phyloP scores from a whole-genome alignment of 1,140 invertebrate genomes.

The Brachionus asplanchnoidis region DNA sequence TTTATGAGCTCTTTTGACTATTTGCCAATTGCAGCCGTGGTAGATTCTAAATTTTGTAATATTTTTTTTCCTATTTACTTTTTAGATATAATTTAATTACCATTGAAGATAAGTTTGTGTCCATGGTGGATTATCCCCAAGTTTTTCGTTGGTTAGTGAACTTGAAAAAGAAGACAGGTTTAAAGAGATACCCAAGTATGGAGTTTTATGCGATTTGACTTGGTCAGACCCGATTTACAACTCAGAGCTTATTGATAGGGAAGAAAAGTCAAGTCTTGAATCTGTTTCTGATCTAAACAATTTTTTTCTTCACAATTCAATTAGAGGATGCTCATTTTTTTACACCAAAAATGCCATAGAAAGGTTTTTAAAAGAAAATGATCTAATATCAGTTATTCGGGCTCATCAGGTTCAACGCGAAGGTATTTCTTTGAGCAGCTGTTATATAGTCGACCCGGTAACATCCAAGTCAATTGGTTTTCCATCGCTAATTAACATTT shows the following conservation, averaged over 20 bases:
- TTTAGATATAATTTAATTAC: background rate
- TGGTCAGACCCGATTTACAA: slow-evolving; percentile 56
- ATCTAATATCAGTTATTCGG: slow-evolving; percentile 89
- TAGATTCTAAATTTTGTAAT: slow-evolving; percentile 31
- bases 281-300: background rate
- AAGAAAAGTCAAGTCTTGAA: slow-evolving; percentile 25
- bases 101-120: slow-evolving; percentile 46
- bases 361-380: slow-evolving; percentile 85
- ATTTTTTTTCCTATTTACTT: background rate
- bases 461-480: background rate
- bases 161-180: slow-evolving; percentile 51
- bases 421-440: background rate
- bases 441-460: background rate
- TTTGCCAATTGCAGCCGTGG: slow-evolving; percentile 44
- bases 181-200: slow-evolving; percentile 55
- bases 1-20: slow-evolving; percentile 45
- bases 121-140: slow-evolving; percentile 55
- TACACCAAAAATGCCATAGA: slow-evolving; percentile 62
- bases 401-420: slow-evolving; percentile 74
- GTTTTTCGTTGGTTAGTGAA: slow-evolving; percentile 50
- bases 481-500: slow-evolving; percentile 33
- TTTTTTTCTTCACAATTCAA: slow-evolving; percentile 50
- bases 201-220: slow-evolving; percentile 56
- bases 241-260: slow-evolving; percentile 43
- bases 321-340: slow-evolving; percentile 61